A percentile compares a stretch with the other conserved stretches of the same genome.
phyloP scores from a whole-genome alignment of 1,140 invertebrate species.

The Drosophila dunni region DNA sequence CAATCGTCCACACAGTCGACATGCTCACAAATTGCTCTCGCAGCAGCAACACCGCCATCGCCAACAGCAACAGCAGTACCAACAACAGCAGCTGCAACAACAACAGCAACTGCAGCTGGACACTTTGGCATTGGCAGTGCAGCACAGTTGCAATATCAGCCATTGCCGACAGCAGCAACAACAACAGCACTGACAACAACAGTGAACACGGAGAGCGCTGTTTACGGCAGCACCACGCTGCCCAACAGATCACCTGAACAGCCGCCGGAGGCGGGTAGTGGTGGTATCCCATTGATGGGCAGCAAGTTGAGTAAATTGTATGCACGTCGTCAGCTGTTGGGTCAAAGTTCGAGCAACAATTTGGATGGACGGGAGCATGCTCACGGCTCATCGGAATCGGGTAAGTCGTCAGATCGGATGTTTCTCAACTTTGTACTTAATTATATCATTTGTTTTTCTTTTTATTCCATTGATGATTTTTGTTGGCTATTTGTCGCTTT shows the following conservation, averaged over 20 bases:
- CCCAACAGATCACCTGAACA: conserved; percentile 33
- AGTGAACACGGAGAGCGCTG: conserved; percentile 17
- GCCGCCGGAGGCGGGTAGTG: neutral
- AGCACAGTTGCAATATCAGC: conserved; percentile 71
- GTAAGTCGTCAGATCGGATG: conserved; percentile 30
- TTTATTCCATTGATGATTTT: too few species aligned
- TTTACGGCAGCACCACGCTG: conserved; percentile 4
- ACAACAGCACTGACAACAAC: conserved; percentile 40
- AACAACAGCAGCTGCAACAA: conserved; percentile 24
- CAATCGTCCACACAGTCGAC: conserved; percentile 81
- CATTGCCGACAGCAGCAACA: conserved; percentile 56
- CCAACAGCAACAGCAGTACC: conserved; percentile 30
- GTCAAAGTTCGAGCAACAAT: conserved; percentile 53
- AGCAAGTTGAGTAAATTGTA: conserved; percentile 78
- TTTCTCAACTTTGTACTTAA: neutral
- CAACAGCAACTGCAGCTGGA: conserved; percentile 47
- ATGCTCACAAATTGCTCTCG: conserved; percentile 70
- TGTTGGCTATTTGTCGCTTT: conserved; percentile 16
- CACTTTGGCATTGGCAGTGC: conserved; percentile 62
- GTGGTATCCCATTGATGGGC: conserved; percentile 28
- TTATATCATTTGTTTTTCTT: conserved; percentile 2
- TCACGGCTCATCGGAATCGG: conserved; percentile 47
- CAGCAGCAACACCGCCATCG: conserved; percentile 22
- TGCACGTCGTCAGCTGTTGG: conserved; percentile 65
- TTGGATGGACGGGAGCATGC: conserved; percentile 51